Evolutionary conservation across 2,888 invertebrate species (phyloP).

Genomic region (Noctua janthe): DNA sequence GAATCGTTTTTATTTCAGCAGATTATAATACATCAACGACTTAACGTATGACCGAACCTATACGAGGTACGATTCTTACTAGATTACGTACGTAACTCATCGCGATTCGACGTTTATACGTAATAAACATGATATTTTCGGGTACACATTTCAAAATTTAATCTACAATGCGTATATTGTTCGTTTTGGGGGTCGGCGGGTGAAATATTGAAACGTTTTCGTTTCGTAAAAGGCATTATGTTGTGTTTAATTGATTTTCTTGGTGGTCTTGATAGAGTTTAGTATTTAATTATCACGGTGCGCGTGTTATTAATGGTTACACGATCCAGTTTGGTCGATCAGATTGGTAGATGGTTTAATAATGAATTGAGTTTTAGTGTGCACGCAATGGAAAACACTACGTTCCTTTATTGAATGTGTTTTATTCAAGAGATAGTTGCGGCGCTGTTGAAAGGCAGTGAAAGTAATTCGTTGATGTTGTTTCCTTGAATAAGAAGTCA

Average conservation of each 20-base stretch:
- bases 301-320: slow-evolving; percentile 35
- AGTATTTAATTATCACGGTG: slow-evolving; percentile 43
- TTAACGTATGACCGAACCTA: slow-evolving; percentile 81
- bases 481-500: neutral
- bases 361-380: slow-evolving; percentile 9
- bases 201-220: slow-evolving; percentile 46
- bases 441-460: neutral
- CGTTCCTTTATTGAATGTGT: neutral
- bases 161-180: slow-evolving; percentile 67
- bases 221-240: slow-evolving; percentile 19
- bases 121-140: slow-evolving; percentile 85
- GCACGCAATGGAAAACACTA: slow-evolving; percentile 4
- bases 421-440: neutral
- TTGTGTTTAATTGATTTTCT: slow-evolving; percentile 54
- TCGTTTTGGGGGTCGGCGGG: slow-evolving; percentile 61
- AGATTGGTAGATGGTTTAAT: slow-evolving; percentile 36
- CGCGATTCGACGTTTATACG: slow-evolving; percentile 79
- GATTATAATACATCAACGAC: slow-evolving; percentile 86
- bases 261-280: slow-evolving; percentile 47
- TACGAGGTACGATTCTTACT: slow-evolving; percentile 73
- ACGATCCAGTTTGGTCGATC: slow-evolving; percentile 27
- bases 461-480: neutral
- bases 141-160: slow-evolving; percentile 71
- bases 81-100: slow-evolving; percentile 81
- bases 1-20: slow-evolving; percentile 81